phyloP scores from a whole-genome alignment of 2,888 invertebrate species.

The Candidula unifasciata region DNA sequence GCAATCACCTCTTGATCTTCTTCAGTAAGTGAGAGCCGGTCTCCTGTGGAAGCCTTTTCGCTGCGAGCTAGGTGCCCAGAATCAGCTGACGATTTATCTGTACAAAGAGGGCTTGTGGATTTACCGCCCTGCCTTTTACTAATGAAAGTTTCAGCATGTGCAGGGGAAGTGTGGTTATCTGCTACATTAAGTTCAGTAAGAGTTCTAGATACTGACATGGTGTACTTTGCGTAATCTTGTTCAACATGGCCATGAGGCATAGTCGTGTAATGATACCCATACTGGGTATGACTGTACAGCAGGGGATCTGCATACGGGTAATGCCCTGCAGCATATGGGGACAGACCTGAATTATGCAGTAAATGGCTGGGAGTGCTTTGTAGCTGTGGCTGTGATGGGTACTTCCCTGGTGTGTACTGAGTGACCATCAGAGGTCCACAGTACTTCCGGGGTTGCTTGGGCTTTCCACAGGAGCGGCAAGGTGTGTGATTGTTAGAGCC shows the following conservation, averaged over 20 bases:
- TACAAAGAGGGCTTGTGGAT: constrained; percentile 4
- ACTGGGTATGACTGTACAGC: constrained; percentile 4
- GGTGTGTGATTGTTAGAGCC: constrained; percentile 18
- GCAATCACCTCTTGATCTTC: constrained; percentile 49
- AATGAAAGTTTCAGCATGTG: constrained; percentile 10
- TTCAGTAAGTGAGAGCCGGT: constrained; percentile 43
- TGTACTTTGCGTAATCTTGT: constrained; percentile 4
- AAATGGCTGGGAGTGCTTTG: background rate
- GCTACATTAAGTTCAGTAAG: constrained; percentile 42
- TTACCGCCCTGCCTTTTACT: background rate
- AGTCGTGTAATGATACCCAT: constrained; percentile 13
- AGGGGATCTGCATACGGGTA: background rate
- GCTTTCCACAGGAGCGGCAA: constrained; percentile 56
- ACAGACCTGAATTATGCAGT: background rate
- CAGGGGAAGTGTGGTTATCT: constrained; percentile 7
- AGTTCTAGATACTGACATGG: constrained; percentile 42
- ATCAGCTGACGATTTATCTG: constrained; percentile 5
- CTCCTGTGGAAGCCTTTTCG: constrained; percentile 30
- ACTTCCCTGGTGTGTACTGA: constrained; percentile 31
- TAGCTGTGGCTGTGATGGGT: background rate
- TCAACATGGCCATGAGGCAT: background rate
- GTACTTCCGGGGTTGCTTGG: constrained; percentile 45
- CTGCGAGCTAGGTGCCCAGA: background rate
- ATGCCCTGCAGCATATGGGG: constrained; percentile 40
- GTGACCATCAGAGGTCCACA: background rate